phyloP scores from a whole-genome alignment of 2,113 vertebrate genomes.

The Pluvianellus socialis region DNA sequence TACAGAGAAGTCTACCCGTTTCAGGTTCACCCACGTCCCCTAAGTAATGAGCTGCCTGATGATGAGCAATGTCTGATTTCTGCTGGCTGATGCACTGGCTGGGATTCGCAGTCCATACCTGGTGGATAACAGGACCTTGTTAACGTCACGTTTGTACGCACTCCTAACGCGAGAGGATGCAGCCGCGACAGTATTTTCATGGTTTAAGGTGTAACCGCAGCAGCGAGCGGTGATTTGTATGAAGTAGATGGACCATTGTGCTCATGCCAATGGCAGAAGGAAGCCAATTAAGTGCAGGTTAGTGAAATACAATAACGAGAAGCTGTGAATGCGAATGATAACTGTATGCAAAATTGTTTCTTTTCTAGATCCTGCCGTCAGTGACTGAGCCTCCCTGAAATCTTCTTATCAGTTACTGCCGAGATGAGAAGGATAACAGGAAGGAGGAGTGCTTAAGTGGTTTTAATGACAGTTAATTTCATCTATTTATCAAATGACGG shows the following conservation, averaged over 20 bases:
- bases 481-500: conserved; percentile 20
- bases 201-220: background rate
- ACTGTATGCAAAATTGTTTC: conserved; percentile 49
- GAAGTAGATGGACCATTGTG: background rate
- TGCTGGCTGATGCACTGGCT: background rate
- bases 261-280: background rate
- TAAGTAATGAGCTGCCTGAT: background rate
- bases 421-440: conserved; percentile 34
- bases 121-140: background rate
- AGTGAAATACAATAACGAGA: background rate
- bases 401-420: conserved; percentile 37
- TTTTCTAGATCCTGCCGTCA: conserved; percentile 56
- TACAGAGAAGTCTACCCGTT: background rate
- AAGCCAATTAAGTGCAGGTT: background rate
- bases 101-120: background rate
- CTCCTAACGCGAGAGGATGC: background rate
- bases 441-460: conserved; percentile 16
- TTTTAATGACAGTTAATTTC: conserved; percentile 40
- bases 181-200: background rate
- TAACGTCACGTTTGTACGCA: background rate
- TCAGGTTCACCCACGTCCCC: background rate
- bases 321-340: background rate
- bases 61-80: background rate
- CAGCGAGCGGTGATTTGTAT: background rate
- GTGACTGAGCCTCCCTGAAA: conserved; percentile 40